These are phyloP conservation scores for Corythucha ciliata DNA, from an alignment of 2,888 invertebrate genomes.

Conservation along the genomic window DNA sequence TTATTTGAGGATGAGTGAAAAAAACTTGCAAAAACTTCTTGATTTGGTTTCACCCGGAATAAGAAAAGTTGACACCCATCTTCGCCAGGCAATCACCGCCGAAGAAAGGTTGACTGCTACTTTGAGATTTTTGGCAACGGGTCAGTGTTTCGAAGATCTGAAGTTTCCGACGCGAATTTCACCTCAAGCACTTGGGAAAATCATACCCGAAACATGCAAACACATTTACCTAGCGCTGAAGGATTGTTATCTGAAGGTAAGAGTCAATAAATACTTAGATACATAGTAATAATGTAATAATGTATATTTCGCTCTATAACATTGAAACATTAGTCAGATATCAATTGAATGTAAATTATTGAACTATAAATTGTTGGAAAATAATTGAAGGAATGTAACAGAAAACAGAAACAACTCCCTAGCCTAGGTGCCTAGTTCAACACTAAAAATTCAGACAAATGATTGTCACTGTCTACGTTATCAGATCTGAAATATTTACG, in stretches of 20 bases:
- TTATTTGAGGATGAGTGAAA: constrained; percentile 25
- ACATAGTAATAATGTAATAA: too few species aligned
- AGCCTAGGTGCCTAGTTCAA: not conserved
- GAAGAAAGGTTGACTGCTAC: constrained; percentile 24
- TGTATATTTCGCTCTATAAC: too few species aligned
- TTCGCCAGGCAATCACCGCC: constrained; percentile 24
- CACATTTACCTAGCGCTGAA: too few species aligned
- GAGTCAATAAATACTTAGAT: too few species aligned
- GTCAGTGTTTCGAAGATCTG: constrained; percentile 23
- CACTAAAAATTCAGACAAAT: constrained; percentile 4
- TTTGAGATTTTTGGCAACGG: constrained; percentile 23
- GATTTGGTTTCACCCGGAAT: constrained; percentile 21
- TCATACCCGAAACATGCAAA: too few species aligned
- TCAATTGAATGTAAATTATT: constrained; percentile 2
- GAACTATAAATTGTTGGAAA: constrained; percentile 1
- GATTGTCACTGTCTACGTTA: not conserved
- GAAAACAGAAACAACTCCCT: not conserved
- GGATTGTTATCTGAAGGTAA: too few species aligned
- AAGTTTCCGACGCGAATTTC: constrained; percentile 22
- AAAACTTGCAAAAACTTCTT: constrained; percentile 22
- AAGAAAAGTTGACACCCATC: constrained; percentile 17
- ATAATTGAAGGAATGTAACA: constrained; percentile 6
- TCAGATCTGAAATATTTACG: not conserved
- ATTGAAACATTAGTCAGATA: too few species aligned
- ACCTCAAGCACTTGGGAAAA: constrained; percentile 23